Percentiles rank a stretch among this genome's conserved stretches.
Evolutionary conservation across 2,113 vertebrate genomes (phyloP).

Genomic region (Conger conger): DNA sequence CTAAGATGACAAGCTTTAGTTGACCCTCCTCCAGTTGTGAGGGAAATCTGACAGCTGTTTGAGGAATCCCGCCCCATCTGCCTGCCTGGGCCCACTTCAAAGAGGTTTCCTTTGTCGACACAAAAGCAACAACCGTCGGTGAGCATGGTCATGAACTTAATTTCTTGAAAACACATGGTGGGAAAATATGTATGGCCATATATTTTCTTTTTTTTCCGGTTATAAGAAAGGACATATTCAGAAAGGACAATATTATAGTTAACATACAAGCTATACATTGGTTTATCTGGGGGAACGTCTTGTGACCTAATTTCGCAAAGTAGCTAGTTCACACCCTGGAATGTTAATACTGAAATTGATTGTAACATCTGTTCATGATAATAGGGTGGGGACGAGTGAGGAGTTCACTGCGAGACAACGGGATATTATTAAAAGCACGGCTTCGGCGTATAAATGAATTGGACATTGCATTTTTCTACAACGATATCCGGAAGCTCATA

Average conservation of each 20-base stretch:
- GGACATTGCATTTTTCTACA: background rate
- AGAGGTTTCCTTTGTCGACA: background rate
- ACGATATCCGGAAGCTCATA: background rate
- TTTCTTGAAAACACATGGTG: background rate
- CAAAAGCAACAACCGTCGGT: background rate
- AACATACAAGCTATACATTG: background rate
- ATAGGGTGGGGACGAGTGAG: conserved; percentile 5
- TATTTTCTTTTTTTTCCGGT: background rate
- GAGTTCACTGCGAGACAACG: conserved; percentile 17
- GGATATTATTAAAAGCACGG: background rate
- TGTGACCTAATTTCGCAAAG: conserved; percentile 20
- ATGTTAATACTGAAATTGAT: background rate
- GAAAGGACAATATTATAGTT: background rate
- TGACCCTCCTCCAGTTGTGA: conserved; percentile 20
- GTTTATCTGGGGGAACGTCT: background rate
- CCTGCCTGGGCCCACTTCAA: background rate
- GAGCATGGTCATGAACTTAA: background rate
- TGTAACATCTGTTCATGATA: background rate
- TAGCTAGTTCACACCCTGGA: background rate
- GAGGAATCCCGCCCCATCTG: background rate
- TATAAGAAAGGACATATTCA: background rate
- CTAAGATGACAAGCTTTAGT: conserved; percentile 18
- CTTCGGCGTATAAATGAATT: background rate
- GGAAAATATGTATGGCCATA: background rate
- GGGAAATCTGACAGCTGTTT: conserved; percentile 26